A percentile compares a stretch with the other conserved stretches of the same genome.
Evolutionary conservation across 2,113 vertebrate species (phyloP).

Genomic region (Silurus glanis): DNA sequence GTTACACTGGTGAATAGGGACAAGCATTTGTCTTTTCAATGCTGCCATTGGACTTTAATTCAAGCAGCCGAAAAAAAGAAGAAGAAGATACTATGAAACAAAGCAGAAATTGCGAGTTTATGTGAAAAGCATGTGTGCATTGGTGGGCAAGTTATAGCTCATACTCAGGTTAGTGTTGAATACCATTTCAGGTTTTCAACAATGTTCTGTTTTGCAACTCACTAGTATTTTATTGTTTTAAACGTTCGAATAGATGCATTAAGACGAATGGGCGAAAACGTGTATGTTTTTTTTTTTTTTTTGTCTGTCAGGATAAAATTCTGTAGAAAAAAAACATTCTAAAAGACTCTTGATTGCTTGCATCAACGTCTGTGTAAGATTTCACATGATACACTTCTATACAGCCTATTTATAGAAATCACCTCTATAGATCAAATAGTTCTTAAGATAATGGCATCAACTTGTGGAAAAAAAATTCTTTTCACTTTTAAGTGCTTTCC

Average conservation of each 20-base stretch:
- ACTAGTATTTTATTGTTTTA: not conserved
- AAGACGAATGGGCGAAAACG: not conserved
- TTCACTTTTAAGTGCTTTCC: not conserved
- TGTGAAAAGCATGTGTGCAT: constrained; percentile 4
- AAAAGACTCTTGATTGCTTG: not conserved
- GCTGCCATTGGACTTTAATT: constrained; percentile 16
- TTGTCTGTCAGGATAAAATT: not conserved
- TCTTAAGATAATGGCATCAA: not conserved
- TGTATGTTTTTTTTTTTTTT: not conserved
- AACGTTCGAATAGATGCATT: not conserved
- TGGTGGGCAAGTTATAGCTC: not conserved
- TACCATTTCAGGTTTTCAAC: constrained; percentile 20
- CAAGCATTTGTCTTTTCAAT: not conserved
- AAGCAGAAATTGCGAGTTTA: not conserved
- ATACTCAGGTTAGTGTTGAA: constrained; percentile 23
- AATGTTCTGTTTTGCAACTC: not conserved
- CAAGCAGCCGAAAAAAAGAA: too few species aligned
- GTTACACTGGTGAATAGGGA: not conserved
- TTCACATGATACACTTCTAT: too few species aligned
- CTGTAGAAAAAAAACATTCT: not conserved
- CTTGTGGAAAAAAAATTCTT: not conserved
- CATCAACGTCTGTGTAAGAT: not conserved
- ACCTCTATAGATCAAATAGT: not conserved
- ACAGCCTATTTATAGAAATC: not conserved
- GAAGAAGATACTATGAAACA: not conserved